Base-by-base conservation (phyloP, 2,113 vertebrate species). In the Acrocephalus kingi region DNA sequence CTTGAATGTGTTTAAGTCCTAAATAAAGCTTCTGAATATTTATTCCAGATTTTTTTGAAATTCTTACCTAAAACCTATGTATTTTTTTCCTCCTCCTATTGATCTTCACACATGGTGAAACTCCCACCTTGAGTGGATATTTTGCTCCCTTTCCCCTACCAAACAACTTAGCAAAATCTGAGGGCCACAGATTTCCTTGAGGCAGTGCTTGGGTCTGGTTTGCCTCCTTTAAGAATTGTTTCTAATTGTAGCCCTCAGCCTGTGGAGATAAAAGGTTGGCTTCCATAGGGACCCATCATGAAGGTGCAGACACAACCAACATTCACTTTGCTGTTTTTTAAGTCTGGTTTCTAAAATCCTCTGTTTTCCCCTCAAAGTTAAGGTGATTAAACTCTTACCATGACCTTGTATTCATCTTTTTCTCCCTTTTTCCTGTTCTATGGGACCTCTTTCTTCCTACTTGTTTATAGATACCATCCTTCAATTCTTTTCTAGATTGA, bases 251-350 rank as follows among this genome's bases (percentile, higher is more conserved):
- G 22, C 46, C 39, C 22, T 81, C 2, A 1, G 19, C 35, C 24
- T 84, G 14, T 46, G 19, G 31, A 84, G 41, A 19, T 64, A 2
- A 30, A 28, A 31, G n/a, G 5, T 11, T 77, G 41, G 13, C 59
- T 84, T 92, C 55, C 33, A 4, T 1, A 31, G 22, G 51, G 27
- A n/a, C 0, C 0, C 28, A 6, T 30, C 16, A 8, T 30, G 31
- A 48, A 77, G 14, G 14, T 41, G 25, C 27, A 52, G 56, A 55
- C 72, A 13, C 10, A 58, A 46, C 48, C 21, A 43, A 3, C 14
- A 15, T 35, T 67, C 7, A 5, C n/a, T 37, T 37, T 18, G 6
- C 30, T 89, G 0, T 71, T 87, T 84, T 87, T 81, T 15, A 58
- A 9, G 9, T 66, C 28, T 63, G 11, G 55, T 87, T 78, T 63